Evolutionary conservation across 2,113 vertebrate genomes (phyloP).

Genomic region (Ginglymostoma cirratum): DNA sequence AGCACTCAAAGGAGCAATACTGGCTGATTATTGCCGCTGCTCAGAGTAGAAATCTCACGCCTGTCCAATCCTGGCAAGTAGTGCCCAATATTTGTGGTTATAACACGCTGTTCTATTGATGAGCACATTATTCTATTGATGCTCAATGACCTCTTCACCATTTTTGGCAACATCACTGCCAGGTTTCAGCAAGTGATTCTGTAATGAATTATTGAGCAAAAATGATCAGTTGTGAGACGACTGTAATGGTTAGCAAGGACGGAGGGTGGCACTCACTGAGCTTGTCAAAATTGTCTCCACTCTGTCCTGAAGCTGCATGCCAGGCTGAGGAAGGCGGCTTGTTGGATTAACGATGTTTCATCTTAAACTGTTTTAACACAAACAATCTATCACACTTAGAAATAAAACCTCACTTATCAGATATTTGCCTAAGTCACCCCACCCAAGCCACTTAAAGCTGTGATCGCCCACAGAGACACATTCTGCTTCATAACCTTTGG

Average conservation of each 20-base stretch:
- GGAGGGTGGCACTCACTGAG: neutral
- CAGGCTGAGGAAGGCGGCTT: neutral
- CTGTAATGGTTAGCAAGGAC: neutral
- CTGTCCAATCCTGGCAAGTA: neutral
- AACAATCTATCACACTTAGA: neutral
- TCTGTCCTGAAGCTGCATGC: neutral
- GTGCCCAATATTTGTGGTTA: neutral
- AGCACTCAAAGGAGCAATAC: neutral
- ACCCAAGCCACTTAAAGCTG: neutral
- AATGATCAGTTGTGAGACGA: neutral
- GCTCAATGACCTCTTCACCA: neutral
- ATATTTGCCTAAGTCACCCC: neutral
- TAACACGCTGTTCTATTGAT: neutral
- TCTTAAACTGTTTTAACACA: neutral
- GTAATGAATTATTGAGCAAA: neutral
- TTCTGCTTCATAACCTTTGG: slow-evolving; percentile 15
- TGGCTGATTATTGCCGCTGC: neutral
- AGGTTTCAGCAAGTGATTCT: neutral
- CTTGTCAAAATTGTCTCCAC: neutral
- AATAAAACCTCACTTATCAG: neutral
- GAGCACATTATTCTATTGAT: neutral
- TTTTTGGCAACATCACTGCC: neutral
- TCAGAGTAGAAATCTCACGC: neutral
- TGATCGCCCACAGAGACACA: neutral
- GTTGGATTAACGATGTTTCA: neutral